A percentile compares a stretch with the other conserved stretches of the same genome.
Evolutionary conservation across 2,113 vertebrate species (phyloP).

Genomic region (Poeciliopsis turrubarensis): DNA sequence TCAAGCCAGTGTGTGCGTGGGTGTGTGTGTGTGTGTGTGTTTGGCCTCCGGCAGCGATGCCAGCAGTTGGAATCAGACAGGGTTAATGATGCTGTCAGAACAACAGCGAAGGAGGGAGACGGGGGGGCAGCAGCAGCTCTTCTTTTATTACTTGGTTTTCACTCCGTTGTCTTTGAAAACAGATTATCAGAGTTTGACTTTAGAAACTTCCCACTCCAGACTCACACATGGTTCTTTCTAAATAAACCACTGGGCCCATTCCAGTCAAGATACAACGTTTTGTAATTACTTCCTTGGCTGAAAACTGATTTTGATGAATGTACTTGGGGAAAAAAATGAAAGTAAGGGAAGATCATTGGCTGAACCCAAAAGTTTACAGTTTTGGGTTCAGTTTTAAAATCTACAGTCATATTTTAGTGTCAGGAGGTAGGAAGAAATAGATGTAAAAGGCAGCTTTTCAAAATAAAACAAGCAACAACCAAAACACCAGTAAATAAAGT

Average conservation of each 20-base stretch:
- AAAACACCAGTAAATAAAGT: not conserved
- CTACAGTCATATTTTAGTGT: not conserved
- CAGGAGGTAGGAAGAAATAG: not conserved
- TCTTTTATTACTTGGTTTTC: not conserved
- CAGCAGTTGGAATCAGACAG: conserved; percentile 5
- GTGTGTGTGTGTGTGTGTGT: not conserved
- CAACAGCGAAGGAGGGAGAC: not conserved
- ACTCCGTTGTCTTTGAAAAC: not conserved
- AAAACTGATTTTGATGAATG: not conserved
- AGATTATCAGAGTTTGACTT: not conserved
- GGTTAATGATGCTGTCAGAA: conserved; percentile 52
- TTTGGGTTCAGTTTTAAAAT: not conserved
- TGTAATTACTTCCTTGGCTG: not conserved
- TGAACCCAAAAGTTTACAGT: not conserved
- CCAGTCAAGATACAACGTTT: not conserved
- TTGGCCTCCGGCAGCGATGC: not conserved
- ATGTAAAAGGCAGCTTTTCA: not conserved
- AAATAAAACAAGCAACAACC: not conserved
- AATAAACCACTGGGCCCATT: not conserved
- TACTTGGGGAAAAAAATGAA: not conserved
- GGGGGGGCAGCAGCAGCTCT: not conserved
- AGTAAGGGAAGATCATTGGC: not conserved
- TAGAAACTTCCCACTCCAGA: not conserved
- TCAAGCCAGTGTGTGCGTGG: not conserved
- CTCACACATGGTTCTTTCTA: not conserved